Conservation (phyloP, 2,888 invertebrate species). For the Panopea generosa region DNA sequence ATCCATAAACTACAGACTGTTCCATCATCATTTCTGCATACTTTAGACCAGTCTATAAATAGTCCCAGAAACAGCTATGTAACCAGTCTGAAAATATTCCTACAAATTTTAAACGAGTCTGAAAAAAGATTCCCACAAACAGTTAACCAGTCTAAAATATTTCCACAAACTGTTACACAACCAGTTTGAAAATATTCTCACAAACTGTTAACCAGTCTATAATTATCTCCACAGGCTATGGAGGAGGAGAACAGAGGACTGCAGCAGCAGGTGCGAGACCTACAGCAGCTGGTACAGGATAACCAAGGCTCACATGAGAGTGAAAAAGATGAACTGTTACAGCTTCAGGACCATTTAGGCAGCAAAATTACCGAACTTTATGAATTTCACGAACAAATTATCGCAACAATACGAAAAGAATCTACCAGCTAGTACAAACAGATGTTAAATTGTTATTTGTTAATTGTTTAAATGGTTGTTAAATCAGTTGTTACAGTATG, state of each 20-base stretch:
- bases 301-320: conserved; percentile 68
- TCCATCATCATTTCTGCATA: too few relatives aligned
- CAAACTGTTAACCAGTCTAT: too few relatives aligned
- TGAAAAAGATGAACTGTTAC: conserved; percentile 75
- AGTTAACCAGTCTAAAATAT: too few relatives aligned
- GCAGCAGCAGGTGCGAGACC: conserved; percentile 72
- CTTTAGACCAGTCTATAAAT: too few relatives aligned
- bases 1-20: too few relatives aligned
- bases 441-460: conserved; percentile 8
- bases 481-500: not conserved
- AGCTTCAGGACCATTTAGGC: conserved; percentile 79
- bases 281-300: conserved; percentile 75
- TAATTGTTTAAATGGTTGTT: conserved; percentile 12
- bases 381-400: conserved; percentile 79
- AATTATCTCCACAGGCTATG: conserved; percentile 70
- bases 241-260: conserved; percentile 79
- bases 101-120: too few relatives aligned
- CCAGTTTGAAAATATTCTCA: too few relatives aligned
- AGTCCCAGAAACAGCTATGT: too few relatives aligned
- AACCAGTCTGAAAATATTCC: too few relatives aligned
- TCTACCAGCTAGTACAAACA: conserved; percentile 69
- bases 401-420: conserved; percentile 76
- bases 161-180: too few relatives aligned
- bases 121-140: too few relatives aligned
- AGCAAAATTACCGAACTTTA: conserved; percentile 81